Percentiles rank a stretch among this genome's conserved stretches.
Evolutionary conservation across 2,113 vertebrate genomes (phyloP).

Genomic region (Podocnemis expansa): DNA sequence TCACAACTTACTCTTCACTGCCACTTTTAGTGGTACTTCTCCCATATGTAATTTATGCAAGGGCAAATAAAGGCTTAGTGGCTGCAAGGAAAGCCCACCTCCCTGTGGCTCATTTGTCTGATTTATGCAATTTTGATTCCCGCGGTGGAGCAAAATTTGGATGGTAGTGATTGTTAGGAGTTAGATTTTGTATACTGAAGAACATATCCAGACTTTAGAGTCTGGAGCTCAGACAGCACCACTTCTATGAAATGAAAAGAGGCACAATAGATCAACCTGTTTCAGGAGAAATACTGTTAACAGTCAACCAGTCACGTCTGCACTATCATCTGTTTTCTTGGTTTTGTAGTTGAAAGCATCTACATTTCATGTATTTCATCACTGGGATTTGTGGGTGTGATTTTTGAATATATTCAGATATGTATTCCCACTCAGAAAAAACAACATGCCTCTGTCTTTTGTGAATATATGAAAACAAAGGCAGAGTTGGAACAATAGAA

Average conservation of each 20-base stretch:
- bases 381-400: neutral
- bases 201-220: neutral
- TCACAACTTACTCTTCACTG: neutral
- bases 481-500: neutral
- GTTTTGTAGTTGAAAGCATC: neutral
- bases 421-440: neutral
- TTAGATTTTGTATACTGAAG: neutral
- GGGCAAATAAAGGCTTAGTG: neutral
- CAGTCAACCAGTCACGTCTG: neutral
- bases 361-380: neutral
- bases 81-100: neutral
- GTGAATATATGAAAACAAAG: neutral
- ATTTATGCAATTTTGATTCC: neutral
- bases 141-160: neutral
- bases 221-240: neutral
- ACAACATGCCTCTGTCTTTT: neutral
- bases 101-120: too few species aligned
- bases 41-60: neutral
- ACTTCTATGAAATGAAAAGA: neutral
- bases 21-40: neutral
- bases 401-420: neutral
- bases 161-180: rapidly evolving
- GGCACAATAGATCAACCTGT: neutral
- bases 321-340: neutral
- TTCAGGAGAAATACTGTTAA: neutral